A percentile compares a stretch with the other conserved stretches of the same genome.
Conservation (phyloP, 2,888 invertebrate genomes). For the Caradrina kadenii region DNA sequence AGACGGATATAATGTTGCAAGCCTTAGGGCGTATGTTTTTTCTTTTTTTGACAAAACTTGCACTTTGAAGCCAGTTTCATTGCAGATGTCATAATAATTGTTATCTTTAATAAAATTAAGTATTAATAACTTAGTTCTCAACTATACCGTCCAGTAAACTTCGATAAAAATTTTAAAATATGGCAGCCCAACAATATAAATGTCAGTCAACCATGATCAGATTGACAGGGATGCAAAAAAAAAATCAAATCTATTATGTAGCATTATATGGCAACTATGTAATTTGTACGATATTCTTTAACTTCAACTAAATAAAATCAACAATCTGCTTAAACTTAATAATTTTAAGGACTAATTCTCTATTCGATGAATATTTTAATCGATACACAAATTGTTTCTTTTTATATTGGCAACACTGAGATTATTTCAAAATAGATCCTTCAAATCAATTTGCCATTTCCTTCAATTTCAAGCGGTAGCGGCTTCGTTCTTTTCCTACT, state of each 20-base stretch:
- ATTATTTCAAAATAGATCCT: constrained; percentile 47
- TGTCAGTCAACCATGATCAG: constrained; percentile 4
- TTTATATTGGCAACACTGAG: constrained; percentile 33
- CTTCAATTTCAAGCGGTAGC: constrained; percentile 48
- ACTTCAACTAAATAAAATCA: background rate
- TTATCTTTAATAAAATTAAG: no score
- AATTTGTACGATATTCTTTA: background rate
- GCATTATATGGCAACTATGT: no score
- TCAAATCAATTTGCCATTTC: constrained; percentile 53
- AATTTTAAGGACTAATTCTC: background rate
- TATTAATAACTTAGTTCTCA: background rate
- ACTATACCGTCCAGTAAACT: rapidly evolving
- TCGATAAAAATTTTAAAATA: background rate
- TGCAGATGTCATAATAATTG: background rate
- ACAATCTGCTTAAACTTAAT: background rate
- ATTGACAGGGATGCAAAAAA: constrained; percentile 7
- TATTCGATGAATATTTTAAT: constrained; percentile 13
- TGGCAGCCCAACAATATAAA: constrained; percentile 10
- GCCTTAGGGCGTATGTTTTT: constrained; percentile 37
- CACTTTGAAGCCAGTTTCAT: constrained; percentile 37
- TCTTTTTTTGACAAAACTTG: constrained; percentile 20
- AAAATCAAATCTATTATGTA: no score
- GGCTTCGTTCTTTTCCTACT: constrained; percentile 48
- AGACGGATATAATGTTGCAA: constrained; percentile 78
- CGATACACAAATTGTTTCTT: constrained; percentile 16